Evolutionary conservation across 2,888 invertebrate genomes (phyloP), one percentile per base, ranked within the genome.

Genomic region (Agonum fuliginosum): DNA sequence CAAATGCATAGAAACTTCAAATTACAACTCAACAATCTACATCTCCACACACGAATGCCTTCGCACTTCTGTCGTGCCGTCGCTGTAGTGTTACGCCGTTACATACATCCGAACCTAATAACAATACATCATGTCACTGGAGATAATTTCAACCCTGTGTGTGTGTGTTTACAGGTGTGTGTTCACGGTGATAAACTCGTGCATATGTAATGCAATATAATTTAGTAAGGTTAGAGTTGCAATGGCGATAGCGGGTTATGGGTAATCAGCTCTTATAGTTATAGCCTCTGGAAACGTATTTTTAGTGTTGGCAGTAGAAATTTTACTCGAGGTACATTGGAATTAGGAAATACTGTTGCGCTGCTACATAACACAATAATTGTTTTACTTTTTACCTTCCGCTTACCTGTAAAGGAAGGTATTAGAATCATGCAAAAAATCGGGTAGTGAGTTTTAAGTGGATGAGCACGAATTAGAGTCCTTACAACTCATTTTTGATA

Each of bases 1-100:
- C 58, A 62, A 62, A 62, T 62, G 58, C 58, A 62, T 62, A 62
- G 58, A 62, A 62, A 62, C 30, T 62, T 62, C 30, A 62, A 62
- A 62, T 62, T 62, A 62, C 6, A 48, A 14, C 30, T 30, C 58
- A 17, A 14, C 30, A 17, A 14, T 10, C 17, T 17, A 14, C 4
- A 41, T 14, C 41, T 14, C 1, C n/a, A 1, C 6, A 48, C 54
- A 27, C 54, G 24, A 54, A 24, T 54, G 24, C 54, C 54, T 54
- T 20, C 5, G 12, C 17, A 46, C 46, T 46, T 30, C 30, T 30
- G 30, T 30, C 30, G 30, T 54, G 10, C 54, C 17, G 24, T 27
- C 12, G 17, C 54, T 24, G 3, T 46, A 54, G n/a, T n/a, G n/a
- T n/a, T n/a, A 24, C 54, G 12, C 54, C 27, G 24, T 54, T 54